Conservation (phyloP, 1,140 invertebrate species). For the Aphaenogaster rudis region DNA sequence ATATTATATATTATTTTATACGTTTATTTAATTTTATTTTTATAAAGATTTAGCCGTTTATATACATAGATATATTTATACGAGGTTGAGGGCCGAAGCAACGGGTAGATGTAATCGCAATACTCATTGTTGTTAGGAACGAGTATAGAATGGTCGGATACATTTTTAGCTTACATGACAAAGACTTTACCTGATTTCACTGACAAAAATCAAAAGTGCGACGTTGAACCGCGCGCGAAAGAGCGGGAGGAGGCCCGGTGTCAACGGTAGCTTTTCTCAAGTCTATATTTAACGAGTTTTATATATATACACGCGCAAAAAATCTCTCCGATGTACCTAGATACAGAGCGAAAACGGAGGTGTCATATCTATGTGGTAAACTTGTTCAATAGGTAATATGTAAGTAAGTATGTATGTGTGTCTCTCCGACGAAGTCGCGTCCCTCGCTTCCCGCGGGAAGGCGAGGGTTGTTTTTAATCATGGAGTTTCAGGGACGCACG, state of each 20-base stretch:
- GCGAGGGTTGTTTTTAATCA: conserved; percentile 11
- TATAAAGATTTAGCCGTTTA: conserved; percentile 80
- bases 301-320: conserved; percentile 12
- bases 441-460: neutral
- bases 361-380: conserved; percentile 34
- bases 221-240: conserved; percentile 65
- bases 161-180: conserved; percentile 73
- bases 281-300: conserved; percentile 45
- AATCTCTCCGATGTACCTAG: conserved; percentile 38
- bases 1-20: conserved; percentile 83
- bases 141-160: conserved; percentile 76
- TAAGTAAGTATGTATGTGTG: conserved; percentile 40
- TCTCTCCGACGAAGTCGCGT: conserved; percentile 24
- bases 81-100: conserved; percentile 64
- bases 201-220: conserved; percentile 73
- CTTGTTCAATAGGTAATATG: conserved; percentile 2
- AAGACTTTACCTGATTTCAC: conserved; percentile 76
- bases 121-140: conserved; percentile 71
- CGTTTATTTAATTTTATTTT: conserved; percentile 84
- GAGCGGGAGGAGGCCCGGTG: conserved; percentile 61
- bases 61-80: conserved; percentile 78
- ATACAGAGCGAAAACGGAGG: neutral
- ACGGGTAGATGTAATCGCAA: conserved; percentile 65
- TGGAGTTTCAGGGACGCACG: conserved; percentile 34
- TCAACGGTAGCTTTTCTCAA: conserved; percentile 42